phyloP scores from a whole-genome alignment of 1,140 invertebrate species.

The Drosophila simulans region DNA sequence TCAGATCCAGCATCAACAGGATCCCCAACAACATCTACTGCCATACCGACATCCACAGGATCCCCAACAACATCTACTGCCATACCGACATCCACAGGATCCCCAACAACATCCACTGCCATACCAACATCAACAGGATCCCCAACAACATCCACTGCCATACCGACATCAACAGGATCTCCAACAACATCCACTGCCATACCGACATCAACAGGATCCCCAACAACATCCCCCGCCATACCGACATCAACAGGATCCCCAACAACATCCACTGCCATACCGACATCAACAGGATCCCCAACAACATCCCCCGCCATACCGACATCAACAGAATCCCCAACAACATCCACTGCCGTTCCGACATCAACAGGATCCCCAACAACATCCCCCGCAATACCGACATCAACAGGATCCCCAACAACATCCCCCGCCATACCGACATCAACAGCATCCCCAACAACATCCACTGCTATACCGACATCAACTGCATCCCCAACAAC shows the following conservation, averaged over 20 bases:
- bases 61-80: neutral
- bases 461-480: neutral
- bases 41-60: neutral
- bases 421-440: too few species aligned
- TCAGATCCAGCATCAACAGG: neutral
- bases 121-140: neutral
- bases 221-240: constrained; percentile 1
- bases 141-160: neutral
- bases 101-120: neutral
- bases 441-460: too few species aligned
- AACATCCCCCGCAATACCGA: too few species aligned
- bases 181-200: neutral
- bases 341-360: neutral
- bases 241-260: neutral
- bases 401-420: too few species aligned
- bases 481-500: neutral
- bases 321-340: neutral
- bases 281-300: neutral
- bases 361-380: neutral
- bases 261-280: neutral
- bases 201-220: neutral
- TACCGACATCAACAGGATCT: neutral
- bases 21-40: neutral
- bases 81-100: neutral
- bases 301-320: neutral